Percentiles rank a stretch among this genome's conserved stretches.
phyloP scores from a whole-genome alignment of 2,797 vertebrate genomes.

The Tapera naevia region DNA sequence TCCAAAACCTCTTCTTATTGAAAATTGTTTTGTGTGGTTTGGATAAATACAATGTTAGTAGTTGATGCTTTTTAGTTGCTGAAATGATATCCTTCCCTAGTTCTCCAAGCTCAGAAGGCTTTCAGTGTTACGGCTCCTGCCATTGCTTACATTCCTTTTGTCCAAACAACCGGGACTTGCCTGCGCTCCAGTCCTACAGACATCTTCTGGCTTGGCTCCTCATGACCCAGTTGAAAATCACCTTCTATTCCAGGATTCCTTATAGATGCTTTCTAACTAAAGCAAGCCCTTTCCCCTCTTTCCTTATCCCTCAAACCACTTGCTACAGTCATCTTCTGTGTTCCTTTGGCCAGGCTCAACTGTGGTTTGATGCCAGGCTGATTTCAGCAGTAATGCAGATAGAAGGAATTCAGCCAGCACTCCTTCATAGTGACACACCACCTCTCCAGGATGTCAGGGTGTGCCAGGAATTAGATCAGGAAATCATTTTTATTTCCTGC shows the following conservation, averaged over 20 bases:
- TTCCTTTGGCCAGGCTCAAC: neutral
- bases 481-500: neutral
- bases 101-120: neutral
- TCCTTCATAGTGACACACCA: neutral
- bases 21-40: conserved; percentile 2
- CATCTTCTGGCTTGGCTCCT: neutral
- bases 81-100: neutral
- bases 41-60: conserved; percentile 26
- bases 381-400: neutral
- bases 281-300: neutral
- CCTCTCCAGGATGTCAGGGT: neutral
- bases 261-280: neutral
- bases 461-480: neutral
- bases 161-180: neutral
- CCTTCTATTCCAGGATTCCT: neutral
- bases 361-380: neutral
- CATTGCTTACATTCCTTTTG: neutral
- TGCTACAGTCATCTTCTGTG: neutral
- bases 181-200: neutral
- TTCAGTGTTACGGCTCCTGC: neutral
- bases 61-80: neutral
- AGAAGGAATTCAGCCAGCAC: neutral
- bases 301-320: neutral
- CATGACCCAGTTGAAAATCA: neutral
- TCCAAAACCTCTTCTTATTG: conserved; percentile 33